A percentile compares a stretch with the other conserved stretches of the same genome.
Conservation (phyloP, 1,140 invertebrate species). For the Zaprionus kolodkinae region DNA sequence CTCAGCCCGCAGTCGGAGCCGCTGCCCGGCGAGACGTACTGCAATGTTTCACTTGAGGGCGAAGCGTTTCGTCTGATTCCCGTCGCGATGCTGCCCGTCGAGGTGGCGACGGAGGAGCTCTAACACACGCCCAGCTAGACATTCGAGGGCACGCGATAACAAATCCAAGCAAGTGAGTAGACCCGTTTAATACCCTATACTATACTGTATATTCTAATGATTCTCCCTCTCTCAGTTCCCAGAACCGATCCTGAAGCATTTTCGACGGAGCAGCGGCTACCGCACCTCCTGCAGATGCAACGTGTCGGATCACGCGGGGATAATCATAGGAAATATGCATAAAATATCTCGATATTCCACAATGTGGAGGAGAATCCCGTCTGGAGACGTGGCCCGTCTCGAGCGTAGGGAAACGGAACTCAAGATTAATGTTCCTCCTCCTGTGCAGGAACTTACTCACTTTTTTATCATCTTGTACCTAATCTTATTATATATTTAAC, state of each 20-base stretch:
- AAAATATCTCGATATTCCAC: not conserved
- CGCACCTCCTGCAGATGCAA: not conserved
- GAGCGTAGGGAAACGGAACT: not conserved
- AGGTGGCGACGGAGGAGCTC: constrained; percentile 3
- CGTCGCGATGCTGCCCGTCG: constrained; percentile 26
- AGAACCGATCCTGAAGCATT: constrained; percentile 10
- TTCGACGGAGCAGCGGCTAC: constrained; percentile 12
- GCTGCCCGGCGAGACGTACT: constrained; percentile 15
- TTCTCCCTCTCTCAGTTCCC: not conserved
- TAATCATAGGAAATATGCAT: not conserved
- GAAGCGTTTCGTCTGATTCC: constrained; percentile 45
- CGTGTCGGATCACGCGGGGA: not conserved
- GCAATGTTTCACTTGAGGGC: constrained; percentile 23
- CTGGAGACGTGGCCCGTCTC: not conserved
- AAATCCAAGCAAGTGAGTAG: constrained; percentile 4
- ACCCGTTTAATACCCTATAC: not conserved
- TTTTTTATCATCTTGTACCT: not conserved
- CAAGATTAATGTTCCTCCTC: no score
- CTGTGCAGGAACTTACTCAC: not conserved
- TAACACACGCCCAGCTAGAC: constrained; percentile 6
- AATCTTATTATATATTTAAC: not conserved
- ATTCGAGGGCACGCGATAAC: not conserved
- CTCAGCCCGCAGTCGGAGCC: constrained; percentile 8
- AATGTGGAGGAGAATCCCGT: not conserved
- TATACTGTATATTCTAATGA: not conserved